Percentiles rank a stretch among this genome's conserved stretches.
Evolutionary conservation across 1,140 invertebrate species (phyloP).

Genomic region (Archegozetes longisetosus): DNA sequence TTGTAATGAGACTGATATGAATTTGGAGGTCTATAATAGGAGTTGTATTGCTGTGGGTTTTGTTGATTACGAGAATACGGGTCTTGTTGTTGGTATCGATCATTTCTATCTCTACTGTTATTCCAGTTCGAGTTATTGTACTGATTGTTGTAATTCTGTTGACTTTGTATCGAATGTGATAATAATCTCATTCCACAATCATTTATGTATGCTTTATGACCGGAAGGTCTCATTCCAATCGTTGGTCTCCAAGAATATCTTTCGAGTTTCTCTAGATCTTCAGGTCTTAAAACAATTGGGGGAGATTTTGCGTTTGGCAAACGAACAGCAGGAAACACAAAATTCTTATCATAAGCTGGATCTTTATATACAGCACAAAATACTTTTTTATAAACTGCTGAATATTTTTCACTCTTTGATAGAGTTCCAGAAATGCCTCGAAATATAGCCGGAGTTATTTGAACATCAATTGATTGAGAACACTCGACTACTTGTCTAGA

Average conservation of each 20-base stretch:
- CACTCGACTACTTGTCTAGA: neutral
- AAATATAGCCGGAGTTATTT: neutral
- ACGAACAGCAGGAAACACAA: constrained; percentile 55
- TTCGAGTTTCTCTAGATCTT: constrained; percentile 46
- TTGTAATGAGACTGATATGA: neutral
- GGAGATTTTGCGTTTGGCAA: constrained; percentile 48
- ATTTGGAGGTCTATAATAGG: neutral
- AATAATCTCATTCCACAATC: neutral
- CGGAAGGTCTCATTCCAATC: constrained; percentile 8
- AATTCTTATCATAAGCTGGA: constrained; percentile 55
- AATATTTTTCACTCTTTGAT: constrained; percentile 1
- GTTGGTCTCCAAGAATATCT: neutral
- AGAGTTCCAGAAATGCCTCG: constrained; percentile 14
- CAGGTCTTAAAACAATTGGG: constrained; percentile 56
- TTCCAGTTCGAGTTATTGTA: neutral
- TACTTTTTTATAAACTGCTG: constrained; percentile 16
- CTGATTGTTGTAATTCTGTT: neutral
- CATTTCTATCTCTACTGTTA: neutral
- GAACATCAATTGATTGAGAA: constrained; percentile 1
- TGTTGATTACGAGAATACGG: neutral
- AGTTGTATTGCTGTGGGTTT: neutral
- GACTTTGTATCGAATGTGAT: neutral
- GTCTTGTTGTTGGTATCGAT: neutral
- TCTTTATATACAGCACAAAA: constrained; percentile 59
- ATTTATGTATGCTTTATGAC: neutral